phyloP scores from a whole-genome alignment of 2,113 vertebrate genomes.

The Xenopus borealis region DNA sequence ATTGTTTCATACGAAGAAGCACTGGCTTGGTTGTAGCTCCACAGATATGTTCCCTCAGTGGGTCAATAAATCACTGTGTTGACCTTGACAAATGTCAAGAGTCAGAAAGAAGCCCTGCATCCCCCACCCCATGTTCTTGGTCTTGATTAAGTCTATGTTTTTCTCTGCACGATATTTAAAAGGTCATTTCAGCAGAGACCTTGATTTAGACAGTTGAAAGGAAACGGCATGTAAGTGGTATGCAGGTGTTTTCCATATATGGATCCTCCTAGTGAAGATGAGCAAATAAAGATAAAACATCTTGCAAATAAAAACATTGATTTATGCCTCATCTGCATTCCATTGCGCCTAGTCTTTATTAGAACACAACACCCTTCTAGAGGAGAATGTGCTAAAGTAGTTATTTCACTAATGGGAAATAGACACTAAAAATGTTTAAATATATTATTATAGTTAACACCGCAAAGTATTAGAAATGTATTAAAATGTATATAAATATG shows the following conservation, averaged over 20 bases:
- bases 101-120: slow-evolving; percentile 22
- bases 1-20: slow-evolving; percentile 31
- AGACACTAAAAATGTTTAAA: too few species aligned
- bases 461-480: too few species aligned
- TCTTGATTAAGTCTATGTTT: slow-evolving; percentile 1
- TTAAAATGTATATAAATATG: too few species aligned
- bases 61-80: slow-evolving; percentile 33
- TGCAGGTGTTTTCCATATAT: slow-evolving; percentile 29
- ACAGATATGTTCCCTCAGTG: slow-evolving; percentile 14
- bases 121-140: slow-evolving; percentile 20
- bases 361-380: background rate
- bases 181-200: slow-evolving; percentile 17
- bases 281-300: slow-evolving; percentile 5
- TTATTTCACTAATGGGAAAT: background rate
- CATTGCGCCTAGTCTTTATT: background rate
- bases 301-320: slow-evolving; percentile 5
- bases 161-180: slow-evolving; percentile 6
- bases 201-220: slow-evolving; percentile 15
- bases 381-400: background rate
- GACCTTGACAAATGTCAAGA: slow-evolving; percentile 39
- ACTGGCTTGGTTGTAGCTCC: slow-evolving; percentile 15
- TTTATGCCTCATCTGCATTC: slow-evolving; percentile 1
- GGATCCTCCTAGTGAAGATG: background rate
- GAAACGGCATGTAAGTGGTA: background rate
- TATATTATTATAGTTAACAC: too few species aligned